Percentiles rank a stretch among this genome's conserved stretches.
phyloP scores from a whole-genome alignment of 2,888 invertebrate genomes.

The Catocala fraxini region DNA sequence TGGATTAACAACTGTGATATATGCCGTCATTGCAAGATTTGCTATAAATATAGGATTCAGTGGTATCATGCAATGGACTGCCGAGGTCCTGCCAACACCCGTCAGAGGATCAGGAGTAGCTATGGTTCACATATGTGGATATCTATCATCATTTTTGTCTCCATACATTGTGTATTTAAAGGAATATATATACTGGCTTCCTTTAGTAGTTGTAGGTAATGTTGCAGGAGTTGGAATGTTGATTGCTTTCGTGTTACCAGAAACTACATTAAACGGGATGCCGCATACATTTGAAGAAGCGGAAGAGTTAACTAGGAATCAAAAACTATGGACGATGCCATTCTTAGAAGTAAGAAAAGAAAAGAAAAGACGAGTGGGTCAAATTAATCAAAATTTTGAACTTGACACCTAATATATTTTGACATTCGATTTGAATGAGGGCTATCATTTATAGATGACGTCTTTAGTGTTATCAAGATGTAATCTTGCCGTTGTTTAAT shows the following conservation, averaged over 20 bases:
- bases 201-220: conserved; percentile 31
- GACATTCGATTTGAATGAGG: background rate
- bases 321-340: conserved; percentile 53
- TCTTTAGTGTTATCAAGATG: too few species aligned
- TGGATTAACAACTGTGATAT: conserved; percentile 61
- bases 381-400: conserved; percentile 33
- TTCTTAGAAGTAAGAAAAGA: conserved; percentile 36
- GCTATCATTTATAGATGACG: background rate
- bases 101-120: conserved; percentile 70
- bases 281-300: conserved; percentile 62
- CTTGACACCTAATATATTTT: background rate
- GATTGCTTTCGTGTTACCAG: conserved; percentile 45
- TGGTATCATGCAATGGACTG: conserved; percentile 67
- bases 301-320: conserved; percentile 46
- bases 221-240: conserved; percentile 31
- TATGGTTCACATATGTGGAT: conserved; percentile 67
- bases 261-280: conserved; percentile 58
- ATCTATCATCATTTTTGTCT: conserved; percentile 62
- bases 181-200: conserved; percentile 43
- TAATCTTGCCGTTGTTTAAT: too few species aligned
- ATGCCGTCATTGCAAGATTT: conserved; percentile 67
- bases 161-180: conserved; percentile 55
- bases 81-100: conserved; percentile 68
- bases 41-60: conserved; percentile 65
- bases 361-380: conserved; percentile 19